Conservation (phyloP, 2,113 vertebrate species). For the Pomatorhinus ruficollis region DNA sequence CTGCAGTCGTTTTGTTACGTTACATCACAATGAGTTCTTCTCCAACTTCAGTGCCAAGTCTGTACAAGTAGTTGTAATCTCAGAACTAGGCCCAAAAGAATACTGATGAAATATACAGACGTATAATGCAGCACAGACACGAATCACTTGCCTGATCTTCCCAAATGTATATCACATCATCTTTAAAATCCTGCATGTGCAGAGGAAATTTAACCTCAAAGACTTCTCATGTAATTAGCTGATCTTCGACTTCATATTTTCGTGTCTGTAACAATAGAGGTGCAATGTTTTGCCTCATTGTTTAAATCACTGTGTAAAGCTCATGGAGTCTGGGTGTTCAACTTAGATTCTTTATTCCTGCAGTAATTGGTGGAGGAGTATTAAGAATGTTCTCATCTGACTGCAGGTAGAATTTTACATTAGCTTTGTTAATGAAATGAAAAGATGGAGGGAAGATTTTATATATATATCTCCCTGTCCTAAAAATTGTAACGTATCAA, state of each 20-base stretch:
- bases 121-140: rapidly evolving
- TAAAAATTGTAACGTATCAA: not conserved
- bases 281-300: not conserved
- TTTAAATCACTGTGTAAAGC: not conserved
- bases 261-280: not conserved
- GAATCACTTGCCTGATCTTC: not conserved
- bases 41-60: not conserved
- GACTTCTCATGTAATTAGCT: not conserved
- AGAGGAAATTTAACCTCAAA: not conserved
- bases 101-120: not conserved
- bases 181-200: not conserved
- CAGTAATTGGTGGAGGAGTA: not conserved
- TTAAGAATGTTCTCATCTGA: not conserved
- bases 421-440: not conserved
- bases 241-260: not conserved
- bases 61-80: not conserved
- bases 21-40: not conserved
- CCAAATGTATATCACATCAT: not conserved
- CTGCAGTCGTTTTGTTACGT: not conserved
- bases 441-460: not conserved
- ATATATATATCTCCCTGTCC: not conserved
- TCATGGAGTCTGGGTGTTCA: not conserved
- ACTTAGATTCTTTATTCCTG: not conserved
- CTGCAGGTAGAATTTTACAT: not conserved
- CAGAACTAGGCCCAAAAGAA: not conserved